These are phyloP conservation scores for Tyrannus savana DNA, from an alignment of 2,113 vertebrate species.

Conservation along the genomic window DNA sequence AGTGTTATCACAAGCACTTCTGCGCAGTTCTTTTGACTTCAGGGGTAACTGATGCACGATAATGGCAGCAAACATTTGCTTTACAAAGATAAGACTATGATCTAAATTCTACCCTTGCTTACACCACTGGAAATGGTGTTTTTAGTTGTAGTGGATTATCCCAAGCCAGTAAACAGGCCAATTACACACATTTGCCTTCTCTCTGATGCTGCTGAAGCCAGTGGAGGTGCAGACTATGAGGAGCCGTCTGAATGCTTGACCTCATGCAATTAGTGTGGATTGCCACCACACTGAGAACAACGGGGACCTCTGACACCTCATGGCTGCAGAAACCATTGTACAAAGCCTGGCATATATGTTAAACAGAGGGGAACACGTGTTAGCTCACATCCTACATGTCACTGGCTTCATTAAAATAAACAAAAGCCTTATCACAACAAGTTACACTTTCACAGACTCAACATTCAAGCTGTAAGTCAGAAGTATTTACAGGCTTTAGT, in stretches of 20 bases:
- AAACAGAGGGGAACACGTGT: not conserved
- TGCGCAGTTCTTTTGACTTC: not conserved
- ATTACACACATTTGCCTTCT: not conserved
- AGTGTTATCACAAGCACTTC: not conserved
- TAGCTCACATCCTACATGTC: not conserved
- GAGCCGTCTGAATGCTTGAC: not conserved
- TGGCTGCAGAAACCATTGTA: not conserved
- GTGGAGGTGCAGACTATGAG: not conserved
- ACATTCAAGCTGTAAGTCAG: conserved; percentile 21
- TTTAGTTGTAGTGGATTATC: not conserved
- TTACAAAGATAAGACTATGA: not conserved
- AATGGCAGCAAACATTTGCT: conserved; percentile 4
- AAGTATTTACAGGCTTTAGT: conserved; percentile 63
- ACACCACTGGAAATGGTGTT: not conserved
- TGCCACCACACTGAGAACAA: not conserved
- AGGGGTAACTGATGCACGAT: not conserved
- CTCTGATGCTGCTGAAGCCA: not conserved
- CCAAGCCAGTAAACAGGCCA: not conserved
- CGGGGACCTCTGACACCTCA: not conserved
- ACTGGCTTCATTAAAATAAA: not conserved
- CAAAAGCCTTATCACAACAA: conserved; percentile 37
- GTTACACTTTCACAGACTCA: conserved; percentile 21
- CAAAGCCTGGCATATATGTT: not conserved
- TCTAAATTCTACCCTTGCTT: not conserved
- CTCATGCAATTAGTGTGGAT: not conserved